Base-by-base conservation (phyloP, 35 echinoderm and acorn worm genomes). In the Heliocidaris tuberculata region DNA sequence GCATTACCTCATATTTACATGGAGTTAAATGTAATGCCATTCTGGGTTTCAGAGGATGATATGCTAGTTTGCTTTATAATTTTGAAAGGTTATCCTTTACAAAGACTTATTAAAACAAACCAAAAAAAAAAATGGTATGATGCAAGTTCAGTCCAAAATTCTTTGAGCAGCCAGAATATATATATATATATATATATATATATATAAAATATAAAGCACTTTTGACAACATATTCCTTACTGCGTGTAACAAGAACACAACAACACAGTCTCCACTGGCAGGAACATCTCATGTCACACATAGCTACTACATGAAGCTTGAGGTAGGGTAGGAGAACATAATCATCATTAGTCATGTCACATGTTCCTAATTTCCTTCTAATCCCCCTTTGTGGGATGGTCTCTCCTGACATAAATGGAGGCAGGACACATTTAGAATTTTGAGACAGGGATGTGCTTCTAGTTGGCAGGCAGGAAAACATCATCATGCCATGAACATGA, bases 261-360 rank as follows among this genome's bases (percentile, higher is more conserved):
- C 87, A 89, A 89, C 87, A 32, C 87, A 89, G 15, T 47, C 31
- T 89, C 87, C 87, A 89, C 2, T 89, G 87, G 47, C 87, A 89
- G 17, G 87, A n/a, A 48, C 87, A 89, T 16, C 87, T 48, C 87
- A 89, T 47, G 87, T 89, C 87, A 48, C 87, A 89, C 87, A 89
- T 89, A 32, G 24, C 47, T 89, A 85, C 70, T 29, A 48, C 87
- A 89, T 89, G 87, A 27, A 56, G 27, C 19, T 24, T 2, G 87
- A 89, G 32, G 47, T 32, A 89, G 47, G 47, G 32, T 89, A 47
- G 87, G n/a, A 31, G 47, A 78, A 24, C 65, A 78, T 78, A 78
- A 78, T 21, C 65, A 70, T 78, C 65, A 78, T 78, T 78, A 78
- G 65, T 78, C 65, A 78, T 78, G 65, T 78, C 65, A 78, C 65